Base-by-base conservation (phyloP, 1,140 invertebrate species). In the Mya arenaria region DNA sequence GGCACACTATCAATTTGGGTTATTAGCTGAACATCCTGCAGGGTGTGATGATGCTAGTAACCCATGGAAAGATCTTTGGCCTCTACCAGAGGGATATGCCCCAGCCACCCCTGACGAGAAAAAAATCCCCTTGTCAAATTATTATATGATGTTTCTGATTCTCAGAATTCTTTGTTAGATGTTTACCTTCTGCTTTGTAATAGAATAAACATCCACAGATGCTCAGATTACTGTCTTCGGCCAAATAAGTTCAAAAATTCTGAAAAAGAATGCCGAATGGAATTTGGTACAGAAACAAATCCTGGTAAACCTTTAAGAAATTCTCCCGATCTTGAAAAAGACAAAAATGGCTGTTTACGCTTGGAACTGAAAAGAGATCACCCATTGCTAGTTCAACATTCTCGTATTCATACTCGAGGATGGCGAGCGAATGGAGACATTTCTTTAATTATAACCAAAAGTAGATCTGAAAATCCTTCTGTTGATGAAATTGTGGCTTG, bases 401-500 rank as follows among this genome's bases (percentile, higher is more conserved):
- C 68, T 60, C 23, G 30, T 28, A 77, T 56, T 65, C 77, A 85
- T 55, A 84, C 82, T 15, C 78, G 79, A 78, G 83, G 73, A 2
- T 86, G 83, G 83, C 13, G 82, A 17, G 83, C 79, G 25, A 86
- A 86, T 86, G 83, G 80, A 23, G 83, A 86, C 44, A 73, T 86
- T 56, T 80, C 68, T 30, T 15, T 86, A 4, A 84, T 86, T 28
- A 44, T 86, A 39, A 82, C 83, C 32, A 82, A 80, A 83, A 80
- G 75, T 79, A n/a, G 63, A 32, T 80, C 83, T n/a, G 85, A 82
- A 8, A 86, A 75, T 69, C 72, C 79, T 10, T 82, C 85, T 23
- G 82, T 82, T 25, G 1, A 32, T 48, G 39, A 48, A 19, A 48
- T 44, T n/a, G 32, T 71, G 3, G n/a, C 23, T 10, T 10, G 6